Base-by-base conservation (phyloP, 1,140 invertebrate species). In the Euwallacea similis region DNA sequence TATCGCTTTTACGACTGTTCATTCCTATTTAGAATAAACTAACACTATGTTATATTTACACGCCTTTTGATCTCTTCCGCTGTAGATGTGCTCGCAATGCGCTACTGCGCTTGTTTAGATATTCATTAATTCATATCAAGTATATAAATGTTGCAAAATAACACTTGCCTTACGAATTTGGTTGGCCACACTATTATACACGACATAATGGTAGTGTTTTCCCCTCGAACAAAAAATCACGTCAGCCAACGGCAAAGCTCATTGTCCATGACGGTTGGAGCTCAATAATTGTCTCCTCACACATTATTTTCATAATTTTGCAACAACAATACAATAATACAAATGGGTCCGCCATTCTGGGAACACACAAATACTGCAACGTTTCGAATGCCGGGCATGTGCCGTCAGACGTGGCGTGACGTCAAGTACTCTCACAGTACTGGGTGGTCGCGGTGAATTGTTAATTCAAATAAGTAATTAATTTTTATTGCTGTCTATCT, bases 251-350 rank as follows among this genome's bases (percentile, higher is more conserved):
- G 60, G 44, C 43, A 62, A 62, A 62, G 60, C 60, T 62, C 60
- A 46, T 33, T 42, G 11, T 44, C 60, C 60, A 59, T 59, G 41
- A 44, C 60, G n/a, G 2, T 10, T 2, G 15, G 2, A 60, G 10
- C 10, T 9, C 15, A 62, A 62, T 62, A 44, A 42, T 46, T 62
- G 60, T 62, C 56, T 62, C 42, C 21, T 15, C 42, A 21, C 11
- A 2, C 43, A 62, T 62, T 62, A 62, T 46, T 43, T 46, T 46
- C 21, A 46, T 62, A 62, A 62, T 62, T 62, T 46, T 62, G 10
- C 11, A 60, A 60, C 11, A 60, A 60, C 60, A 43, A 62, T 62
- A 62, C 60, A 62, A 44, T 62, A 62, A 43, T 44, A 62, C 43
- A 62, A 62, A 46, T 43, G n/a, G 42, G 0, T 9, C 11, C 46